Conservation (phyloP, 2,113 vertebrate genomes). For the Xiphorhynchus elegans region DNA sequence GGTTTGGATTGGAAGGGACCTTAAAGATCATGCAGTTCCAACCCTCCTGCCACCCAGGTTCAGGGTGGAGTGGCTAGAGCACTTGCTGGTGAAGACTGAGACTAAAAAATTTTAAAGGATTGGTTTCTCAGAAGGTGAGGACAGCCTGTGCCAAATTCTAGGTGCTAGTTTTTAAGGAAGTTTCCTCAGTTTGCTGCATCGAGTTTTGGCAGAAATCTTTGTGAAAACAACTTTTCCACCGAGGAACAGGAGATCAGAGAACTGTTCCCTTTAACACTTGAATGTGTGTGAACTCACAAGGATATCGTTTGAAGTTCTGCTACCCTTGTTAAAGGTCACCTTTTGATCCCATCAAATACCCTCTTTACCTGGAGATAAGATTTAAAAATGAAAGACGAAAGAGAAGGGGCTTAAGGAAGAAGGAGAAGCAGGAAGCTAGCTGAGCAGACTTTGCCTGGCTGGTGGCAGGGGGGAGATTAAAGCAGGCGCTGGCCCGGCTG, state of each 20-base stretch:
- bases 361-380: conserved; percentile 58
- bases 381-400: conserved; percentile 59
- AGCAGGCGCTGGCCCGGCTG: rapidly evolving
- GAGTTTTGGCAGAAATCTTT: conserved; percentile 3
- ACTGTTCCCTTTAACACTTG: neutral
- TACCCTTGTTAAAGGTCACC: conserved; percentile 46
- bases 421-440: neutral
- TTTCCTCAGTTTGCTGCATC: neutral
- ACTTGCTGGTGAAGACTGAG: neutral
- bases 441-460: neutral
- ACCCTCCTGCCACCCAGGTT: neutral
- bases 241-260: conserved; percentile 46
- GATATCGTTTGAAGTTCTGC: conserved; percentile 41
- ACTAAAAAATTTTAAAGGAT: neutral
- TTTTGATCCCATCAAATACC: conserved; percentile 47
- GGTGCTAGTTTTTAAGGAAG: neutral
- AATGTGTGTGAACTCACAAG: neutral
- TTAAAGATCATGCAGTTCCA: neutral
- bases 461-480: neutral
- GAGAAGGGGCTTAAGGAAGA: conserved; percentile 49
- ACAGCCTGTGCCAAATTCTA: neutral
- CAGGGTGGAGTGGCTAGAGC: neutral
- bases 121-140: neutral
- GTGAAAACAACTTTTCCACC: conserved; percentile 8
- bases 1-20: neutral